These are phyloP conservation scores for Pterocles burchelli DNA, from an alignment of 2,113 vertebrate species.

Conservation along the genomic window DNA sequence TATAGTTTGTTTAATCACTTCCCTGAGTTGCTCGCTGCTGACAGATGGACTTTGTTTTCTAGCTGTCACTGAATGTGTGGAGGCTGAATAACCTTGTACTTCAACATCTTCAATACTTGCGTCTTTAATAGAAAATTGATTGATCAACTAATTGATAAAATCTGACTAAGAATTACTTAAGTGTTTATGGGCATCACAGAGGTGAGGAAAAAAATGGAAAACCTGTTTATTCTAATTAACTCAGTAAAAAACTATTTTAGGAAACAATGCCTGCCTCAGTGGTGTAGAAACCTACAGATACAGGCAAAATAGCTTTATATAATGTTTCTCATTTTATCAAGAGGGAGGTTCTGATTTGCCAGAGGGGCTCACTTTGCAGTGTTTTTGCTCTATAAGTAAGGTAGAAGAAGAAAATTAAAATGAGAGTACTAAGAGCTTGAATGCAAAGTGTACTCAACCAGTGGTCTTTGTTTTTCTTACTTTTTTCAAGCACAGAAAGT, in stretches of 20 bases:
- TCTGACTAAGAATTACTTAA: neutral
- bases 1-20: constrained; percentile 14
- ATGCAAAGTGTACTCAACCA: neutral
- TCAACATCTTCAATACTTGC: neutral
- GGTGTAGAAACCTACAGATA: neutral
- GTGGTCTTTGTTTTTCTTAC: neutral
- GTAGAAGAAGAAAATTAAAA: neutral
- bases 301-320: neutral
- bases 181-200: neutral
- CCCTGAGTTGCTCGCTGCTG: neutral
- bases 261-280: neutral
- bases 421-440: neutral
- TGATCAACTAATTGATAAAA: constrained; percentile 29
- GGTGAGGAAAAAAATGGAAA: neutral
- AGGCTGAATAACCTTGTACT: constrained; percentile 12
- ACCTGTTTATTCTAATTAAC: neutral
- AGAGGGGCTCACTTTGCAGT: neutral
- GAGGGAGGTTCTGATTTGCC: neutral
- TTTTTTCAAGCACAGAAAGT: neutral
- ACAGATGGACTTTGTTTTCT: neutral
- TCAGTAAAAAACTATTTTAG: neutral
- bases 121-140: neutral
- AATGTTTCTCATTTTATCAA: neutral
- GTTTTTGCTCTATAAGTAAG: neutral
- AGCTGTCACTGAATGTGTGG: neutral